phyloP scores from a whole-genome alignment of 2,797 vertebrate species.

The Numenius phaeopus region DNA sequence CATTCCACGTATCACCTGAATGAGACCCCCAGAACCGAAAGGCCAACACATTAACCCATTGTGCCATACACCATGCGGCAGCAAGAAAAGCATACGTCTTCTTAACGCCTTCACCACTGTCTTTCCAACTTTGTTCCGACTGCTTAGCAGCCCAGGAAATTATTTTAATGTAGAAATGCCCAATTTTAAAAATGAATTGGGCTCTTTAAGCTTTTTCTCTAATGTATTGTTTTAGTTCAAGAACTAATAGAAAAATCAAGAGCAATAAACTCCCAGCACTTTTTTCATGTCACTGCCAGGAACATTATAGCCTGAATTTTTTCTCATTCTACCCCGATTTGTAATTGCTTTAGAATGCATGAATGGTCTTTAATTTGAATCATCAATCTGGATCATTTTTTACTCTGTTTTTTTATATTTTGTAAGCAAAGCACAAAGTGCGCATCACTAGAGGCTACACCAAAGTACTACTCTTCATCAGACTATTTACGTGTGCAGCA shows the following conservation, averaged over 20 bases:
- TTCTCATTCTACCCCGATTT: neutral
- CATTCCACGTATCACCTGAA: neutral
- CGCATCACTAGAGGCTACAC: neutral
- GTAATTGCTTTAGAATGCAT: neutral
- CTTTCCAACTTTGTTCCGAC: neutral
- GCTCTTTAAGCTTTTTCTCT: neutral
- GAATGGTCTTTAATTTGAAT: neutral
- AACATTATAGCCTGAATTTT: neutral
- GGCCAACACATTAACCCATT: neutral
- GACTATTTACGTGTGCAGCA: neutral
- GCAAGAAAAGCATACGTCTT: neutral
- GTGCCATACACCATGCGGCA: neutral
- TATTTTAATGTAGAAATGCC: neutral
- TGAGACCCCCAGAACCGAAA: neutral
- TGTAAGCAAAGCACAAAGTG: neutral
- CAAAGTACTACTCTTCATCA: neutral
- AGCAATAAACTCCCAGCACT: neutral
- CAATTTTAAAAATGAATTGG: neutral
- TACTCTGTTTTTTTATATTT: neutral
- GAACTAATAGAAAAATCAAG: neutral
- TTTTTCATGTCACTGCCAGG: neutral
- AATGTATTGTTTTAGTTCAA: neutral
- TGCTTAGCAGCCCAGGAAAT: neutral
- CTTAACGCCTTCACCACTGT: neutral
- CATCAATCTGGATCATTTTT: neutral